Conservation (phyloP, 2,113 vertebrate genomes). For the Xiphophorus couchianus region DNA sequence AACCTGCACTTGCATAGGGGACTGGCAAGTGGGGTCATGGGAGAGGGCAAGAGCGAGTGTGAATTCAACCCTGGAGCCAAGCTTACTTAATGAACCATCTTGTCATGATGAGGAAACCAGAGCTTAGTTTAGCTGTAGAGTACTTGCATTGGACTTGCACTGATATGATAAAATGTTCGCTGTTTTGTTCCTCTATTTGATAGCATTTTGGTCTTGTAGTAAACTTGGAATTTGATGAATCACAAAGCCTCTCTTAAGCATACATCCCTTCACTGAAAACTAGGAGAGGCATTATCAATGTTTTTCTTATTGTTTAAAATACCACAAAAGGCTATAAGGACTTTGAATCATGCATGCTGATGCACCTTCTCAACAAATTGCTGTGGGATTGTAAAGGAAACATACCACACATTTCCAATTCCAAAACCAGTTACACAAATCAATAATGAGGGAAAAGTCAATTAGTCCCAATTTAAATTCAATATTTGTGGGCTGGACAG, state of each 20-base stretch:
- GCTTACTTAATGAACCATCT: conserved; percentile 69
- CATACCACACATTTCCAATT: conserved; percentile 6
- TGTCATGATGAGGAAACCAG: conserved; percentile 56
- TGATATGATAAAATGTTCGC: conserved; percentile 34
- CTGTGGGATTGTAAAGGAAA: conserved; percentile 8
- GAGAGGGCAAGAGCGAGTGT: conserved; percentile 71
- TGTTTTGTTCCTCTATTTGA: conserved; percentile 3
- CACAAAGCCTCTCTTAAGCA: conserved; percentile 1
- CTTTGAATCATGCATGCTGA: neutral
- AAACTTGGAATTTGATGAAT: conserved; percentile 1
- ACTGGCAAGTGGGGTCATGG: conserved; percentile 72
- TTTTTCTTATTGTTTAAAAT: neutral
- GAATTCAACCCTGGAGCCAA: conserved; percentile 70
- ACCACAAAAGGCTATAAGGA: conserved; percentile 8
- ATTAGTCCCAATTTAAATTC: neutral
- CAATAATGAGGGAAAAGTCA: neutral
- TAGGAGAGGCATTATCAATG: neutral
- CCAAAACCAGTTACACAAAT: neutral
- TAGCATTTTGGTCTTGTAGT: neutral
- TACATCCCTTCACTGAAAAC: neutral
- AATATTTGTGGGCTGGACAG: no score
- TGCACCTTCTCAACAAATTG: neutral
- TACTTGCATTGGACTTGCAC: conserved; percentile 28
- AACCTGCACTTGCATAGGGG: conserved; percentile 25
- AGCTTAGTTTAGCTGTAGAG: conserved; percentile 52